These are phyloP conservation scores for Chelmon rostratus DNA, from an alignment of 2,797 vertebrate genomes.

Conservation along the genomic window DNA sequence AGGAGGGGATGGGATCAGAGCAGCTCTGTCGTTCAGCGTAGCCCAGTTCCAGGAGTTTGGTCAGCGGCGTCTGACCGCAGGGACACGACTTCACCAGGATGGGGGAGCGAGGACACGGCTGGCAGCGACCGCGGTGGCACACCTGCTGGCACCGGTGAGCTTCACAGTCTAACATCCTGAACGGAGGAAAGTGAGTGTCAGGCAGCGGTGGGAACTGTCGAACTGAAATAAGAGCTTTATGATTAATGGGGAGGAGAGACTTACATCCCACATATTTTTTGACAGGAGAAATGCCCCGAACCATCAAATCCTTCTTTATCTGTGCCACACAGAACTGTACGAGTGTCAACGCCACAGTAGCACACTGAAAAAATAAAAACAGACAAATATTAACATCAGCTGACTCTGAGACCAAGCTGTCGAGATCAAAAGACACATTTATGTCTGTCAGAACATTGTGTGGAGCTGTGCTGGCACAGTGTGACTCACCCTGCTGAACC, in stretches of 20 bases:
- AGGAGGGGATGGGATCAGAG: conserved; percentile 94
- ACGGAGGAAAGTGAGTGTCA: not conserved
- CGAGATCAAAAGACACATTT: not conserved
- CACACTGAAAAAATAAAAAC: conserved; percentile 84
- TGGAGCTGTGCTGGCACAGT: not conserved
- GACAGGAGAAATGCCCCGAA: conserved; percentile 92
- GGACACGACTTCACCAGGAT: conserved; percentile 91
- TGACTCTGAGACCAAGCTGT: not conserved
- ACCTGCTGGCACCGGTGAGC: conserved; percentile 91
- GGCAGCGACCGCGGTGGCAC: conserved; percentile 92
- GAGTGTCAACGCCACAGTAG: conserved; percentile 90
- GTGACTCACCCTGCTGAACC: conserved; percentile 90
- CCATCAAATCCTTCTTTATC: conserved; percentile 89
- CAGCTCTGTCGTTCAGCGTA: conserved; percentile 90
- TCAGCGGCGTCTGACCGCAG: conserved; percentile 93
- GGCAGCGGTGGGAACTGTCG: not conserved
- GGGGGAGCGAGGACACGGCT: conserved; percentile 90
- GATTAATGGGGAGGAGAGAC: conserved; percentile 40
- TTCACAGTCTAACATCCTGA: conserved; percentile 93
- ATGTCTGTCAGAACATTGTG: not conserved
- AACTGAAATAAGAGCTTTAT: not conserved
- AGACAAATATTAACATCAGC: not conserved
- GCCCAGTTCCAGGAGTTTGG: conserved; percentile 94
- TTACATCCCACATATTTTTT: conserved; percentile 94
- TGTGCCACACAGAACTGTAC: conserved; percentile 91